Conservation (phyloP, 2,797 vertebrate species). For the Pogonophryne albipinna region DNA sequence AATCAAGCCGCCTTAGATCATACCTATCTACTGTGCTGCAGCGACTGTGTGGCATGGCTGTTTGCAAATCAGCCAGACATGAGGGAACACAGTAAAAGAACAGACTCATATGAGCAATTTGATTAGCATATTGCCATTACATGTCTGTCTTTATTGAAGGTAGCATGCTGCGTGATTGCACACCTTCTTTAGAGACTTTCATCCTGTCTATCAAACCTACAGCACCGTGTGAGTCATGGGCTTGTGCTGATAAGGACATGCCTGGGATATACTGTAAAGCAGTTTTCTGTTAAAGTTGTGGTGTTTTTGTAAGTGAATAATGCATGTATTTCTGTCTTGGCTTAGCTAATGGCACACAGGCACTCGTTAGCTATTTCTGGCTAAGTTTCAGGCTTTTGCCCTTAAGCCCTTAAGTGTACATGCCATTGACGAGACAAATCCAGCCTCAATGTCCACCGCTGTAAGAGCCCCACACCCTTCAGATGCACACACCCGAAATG, state of each 20-base stretch:
- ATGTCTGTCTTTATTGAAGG: conserved; percentile 55
- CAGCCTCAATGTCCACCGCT: conserved; percentile 23
- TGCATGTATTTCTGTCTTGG: conserved; percentile 69
- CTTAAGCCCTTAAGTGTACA: conserved; percentile 74
- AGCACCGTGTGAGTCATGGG: conserved; percentile 32
- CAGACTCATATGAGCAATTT: conserved; percentile 50
- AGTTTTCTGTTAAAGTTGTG: conserved; percentile 48
- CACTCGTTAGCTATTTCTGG: conserved; percentile 76
- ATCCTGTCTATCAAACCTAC: conserved; percentile 32
- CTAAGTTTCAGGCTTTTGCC: conserved; percentile 67
- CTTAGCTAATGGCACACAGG: conserved; percentile 74
- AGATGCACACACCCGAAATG: conserved; percentile 15
- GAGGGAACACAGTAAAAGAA: conserved; percentile 39
- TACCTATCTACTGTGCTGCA: conserved; percentile 38
- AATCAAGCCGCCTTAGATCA: conserved; percentile 67
- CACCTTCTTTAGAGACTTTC: conserved; percentile 47
- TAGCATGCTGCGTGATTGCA: conserved; percentile 42
- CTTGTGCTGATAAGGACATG: conserved; percentile 32
- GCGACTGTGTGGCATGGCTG: conserved; percentile 18
- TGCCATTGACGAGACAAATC: conserved; percentile 72
- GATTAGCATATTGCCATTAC: conserved; percentile 54
- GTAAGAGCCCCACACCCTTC: conserved; percentile 24
- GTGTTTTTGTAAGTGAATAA: conserved; percentile 74
- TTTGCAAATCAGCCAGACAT: conserved; percentile 61
- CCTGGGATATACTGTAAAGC: conserved; percentile 16